Percentiles rank a stretch among this genome's conserved stretches.
Conservation (phyloP, 2,888 invertebrate species). For the Himalopsyche japonica region DNA sequence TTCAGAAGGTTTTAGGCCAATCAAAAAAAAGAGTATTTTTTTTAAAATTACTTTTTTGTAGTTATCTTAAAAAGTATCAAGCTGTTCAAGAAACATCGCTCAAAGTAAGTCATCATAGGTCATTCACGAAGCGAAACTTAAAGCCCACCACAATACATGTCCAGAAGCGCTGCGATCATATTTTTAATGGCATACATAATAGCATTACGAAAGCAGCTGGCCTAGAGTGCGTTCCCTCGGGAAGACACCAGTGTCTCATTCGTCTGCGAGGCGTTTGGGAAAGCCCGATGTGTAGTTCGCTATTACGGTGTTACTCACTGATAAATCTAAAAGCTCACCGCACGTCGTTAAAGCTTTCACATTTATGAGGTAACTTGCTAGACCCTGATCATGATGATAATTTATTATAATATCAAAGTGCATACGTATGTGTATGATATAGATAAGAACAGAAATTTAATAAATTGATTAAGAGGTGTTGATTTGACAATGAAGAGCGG, state of each 20-base stretch:
- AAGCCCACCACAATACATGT: not conserved
- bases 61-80: no score
- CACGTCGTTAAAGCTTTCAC: not conserved
- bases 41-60: no score
- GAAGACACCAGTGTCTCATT: not conserved
- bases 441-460: no score
- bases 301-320: not conserved
- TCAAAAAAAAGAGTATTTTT: no score
- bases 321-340: not conserved
- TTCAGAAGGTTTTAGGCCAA: no score
- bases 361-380: not conserved
- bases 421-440: no score
- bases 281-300: not conserved
- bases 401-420: no score
- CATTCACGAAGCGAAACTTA: not conserved
- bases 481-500: no score
- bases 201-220: not conserved
- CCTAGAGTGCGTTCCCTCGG: not conserved
- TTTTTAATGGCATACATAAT: not conserved
- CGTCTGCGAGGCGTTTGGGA: not conserved
- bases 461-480: no score
- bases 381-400: no score
- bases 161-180: not conserved
- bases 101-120: no score
- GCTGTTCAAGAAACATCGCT: no score